Percentiles rank a stretch among this genome's conserved stretches.
These are phyloP conservation scores for Sebastes minor DNA, from an alignment of 2,797 vertebrate genomes.

Conservation along the genomic window DNA sequence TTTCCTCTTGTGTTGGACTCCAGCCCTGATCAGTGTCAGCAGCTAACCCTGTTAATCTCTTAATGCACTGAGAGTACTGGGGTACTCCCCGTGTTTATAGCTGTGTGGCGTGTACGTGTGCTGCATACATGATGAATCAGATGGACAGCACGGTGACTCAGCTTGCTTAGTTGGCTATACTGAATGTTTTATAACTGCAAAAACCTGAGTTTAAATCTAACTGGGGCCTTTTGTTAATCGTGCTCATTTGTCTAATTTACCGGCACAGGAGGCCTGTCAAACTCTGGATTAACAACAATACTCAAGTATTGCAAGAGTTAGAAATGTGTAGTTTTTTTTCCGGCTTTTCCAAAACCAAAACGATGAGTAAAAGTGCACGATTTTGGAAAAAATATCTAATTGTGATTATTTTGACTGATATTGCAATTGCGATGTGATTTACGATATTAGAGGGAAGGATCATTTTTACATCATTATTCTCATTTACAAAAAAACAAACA, in stretches of 20 bases:
- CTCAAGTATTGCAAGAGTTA: background rate
- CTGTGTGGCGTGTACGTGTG: slow-evolving; percentile 21
- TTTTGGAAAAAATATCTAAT: background rate
- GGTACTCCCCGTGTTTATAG: slow-evolving; percentile 44
- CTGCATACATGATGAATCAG: slow-evolving; percentile 30
- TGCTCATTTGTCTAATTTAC: background rate
- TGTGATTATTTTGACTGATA: background rate
- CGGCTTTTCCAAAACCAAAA: background rate
- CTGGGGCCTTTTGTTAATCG: background rate
- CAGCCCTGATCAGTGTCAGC: slow-evolving; percentile 74
- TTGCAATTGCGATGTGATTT: too few species aligned
- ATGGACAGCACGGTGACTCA: slow-evolving; percentile 36
- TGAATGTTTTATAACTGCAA: slow-evolving; percentile 16
- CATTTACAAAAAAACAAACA: too few species aligned
- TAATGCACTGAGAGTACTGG: slow-evolving; percentile 69
- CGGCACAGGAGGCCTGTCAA: background rate
- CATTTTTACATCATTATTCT: background rate
- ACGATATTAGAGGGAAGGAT: too few species aligned
- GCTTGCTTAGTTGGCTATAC: slow-evolving; percentile 3
- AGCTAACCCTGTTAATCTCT: slow-evolving; percentile 80
- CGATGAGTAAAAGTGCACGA: background rate
- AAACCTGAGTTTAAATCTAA: slow-evolving; percentile 11
- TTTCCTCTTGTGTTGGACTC: slow-evolving; percentile 56
- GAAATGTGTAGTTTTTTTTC: background rate
- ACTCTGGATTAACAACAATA: background rate